A percentile compares a stretch with the other conserved stretches of the same genome.
phyloP scores from a whole-genome alignment of 2,888 invertebrate species.

The Noctua fimbriata region DNA sequence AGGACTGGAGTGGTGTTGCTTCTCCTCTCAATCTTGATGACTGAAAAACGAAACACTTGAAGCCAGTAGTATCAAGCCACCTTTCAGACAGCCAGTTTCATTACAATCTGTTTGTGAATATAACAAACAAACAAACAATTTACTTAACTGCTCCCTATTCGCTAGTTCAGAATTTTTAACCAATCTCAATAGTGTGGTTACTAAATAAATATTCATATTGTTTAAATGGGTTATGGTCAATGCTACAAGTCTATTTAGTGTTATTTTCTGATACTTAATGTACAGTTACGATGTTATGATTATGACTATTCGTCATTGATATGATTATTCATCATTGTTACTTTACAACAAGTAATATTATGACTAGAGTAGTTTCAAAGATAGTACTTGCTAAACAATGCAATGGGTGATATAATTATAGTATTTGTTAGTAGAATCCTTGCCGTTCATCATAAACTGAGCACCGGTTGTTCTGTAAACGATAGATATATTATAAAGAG shows the following conservation, averaged over 20 bases:
- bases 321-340: neutral
- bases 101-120: neutral
- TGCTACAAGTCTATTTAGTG: neutral
- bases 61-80: neutral
- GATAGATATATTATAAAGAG: no score
- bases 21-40: neutral
- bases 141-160: neutral
- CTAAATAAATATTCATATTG: neutral
- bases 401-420: neutral
- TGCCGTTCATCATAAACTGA: neutral
- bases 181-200: neutral
- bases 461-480: neutral
- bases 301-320: neutral
- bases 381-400: slow-evolving; percentile 8
- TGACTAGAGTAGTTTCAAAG: neutral
- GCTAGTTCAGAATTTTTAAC: neutral
- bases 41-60: neutral
- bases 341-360: neutral
- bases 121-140: neutral
- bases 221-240: neutral
- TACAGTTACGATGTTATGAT: neutral
- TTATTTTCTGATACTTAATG: neutral
- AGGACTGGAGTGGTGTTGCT: neutral
- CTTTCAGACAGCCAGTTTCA: neutral
- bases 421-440: neutral